Conservation (phyloP, 2,888 invertebrate species). For the Acleris cristana region DNA sequence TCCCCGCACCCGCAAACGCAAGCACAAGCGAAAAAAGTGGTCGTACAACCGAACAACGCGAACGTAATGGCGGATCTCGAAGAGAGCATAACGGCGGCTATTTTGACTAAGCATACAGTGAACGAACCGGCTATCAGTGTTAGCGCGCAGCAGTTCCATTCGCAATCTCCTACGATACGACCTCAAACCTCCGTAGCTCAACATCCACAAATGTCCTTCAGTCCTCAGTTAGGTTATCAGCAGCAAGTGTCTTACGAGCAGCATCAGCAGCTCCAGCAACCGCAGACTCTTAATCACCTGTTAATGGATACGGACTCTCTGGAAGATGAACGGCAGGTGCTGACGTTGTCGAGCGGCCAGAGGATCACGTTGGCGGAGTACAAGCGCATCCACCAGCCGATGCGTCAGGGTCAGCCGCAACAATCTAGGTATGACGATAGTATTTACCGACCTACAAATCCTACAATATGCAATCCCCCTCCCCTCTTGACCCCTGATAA, state of each 20-base stretch:
- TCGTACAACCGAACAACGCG: slow-evolving; percentile 75
- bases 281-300: slow-evolving; percentile 58
- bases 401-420: slow-evolving; percentile 52
- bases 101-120: slow-evolving; percentile 70
- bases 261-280: slow-evolving; percentile 63
- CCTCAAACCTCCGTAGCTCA: slow-evolving; percentile 46
- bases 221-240: slow-evolving; percentile 56
- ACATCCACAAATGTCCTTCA: slow-evolving; percentile 60
- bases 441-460: background rate
- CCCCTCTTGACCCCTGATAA: too few species aligned
- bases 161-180: slow-evolving; percentile 58
- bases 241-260: slow-evolving; percentile 61
- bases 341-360: slow-evolving; percentile 72
- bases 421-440: slow-evolving; percentile 37
- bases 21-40: slow-evolving; percentile 65
- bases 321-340: slow-evolving; percentile 72
- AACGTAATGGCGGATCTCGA: slow-evolving; percentile 81
- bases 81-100: slow-evolving; percentile 81
- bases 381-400: slow-evolving; percentile 66
- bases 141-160: slow-evolving; percentile 61
- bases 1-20: slow-evolving; percentile 48
- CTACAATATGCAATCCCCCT: too few species aligned
- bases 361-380: slow-evolving; percentile 76
- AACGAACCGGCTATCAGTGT: slow-evolving; percentile 53
- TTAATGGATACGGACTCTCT: slow-evolving; percentile 66